A percentile compares a stretch with the other conserved stretches of the same genome.
Conservation (phyloP, 2,797 vertebrate species). For the Urocyon cinereoargenteus region DNA sequence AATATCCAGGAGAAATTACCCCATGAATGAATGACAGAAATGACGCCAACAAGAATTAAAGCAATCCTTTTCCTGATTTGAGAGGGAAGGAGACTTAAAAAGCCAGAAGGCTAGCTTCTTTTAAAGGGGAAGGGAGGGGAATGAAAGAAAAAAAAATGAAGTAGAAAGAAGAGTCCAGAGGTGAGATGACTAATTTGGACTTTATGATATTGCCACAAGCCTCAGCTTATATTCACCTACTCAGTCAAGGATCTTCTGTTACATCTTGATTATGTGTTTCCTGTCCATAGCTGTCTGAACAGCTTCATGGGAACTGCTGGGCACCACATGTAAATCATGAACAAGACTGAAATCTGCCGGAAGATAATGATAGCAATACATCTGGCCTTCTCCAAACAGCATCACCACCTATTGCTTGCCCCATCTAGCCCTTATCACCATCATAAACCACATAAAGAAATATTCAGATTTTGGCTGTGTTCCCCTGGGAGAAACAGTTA, state of each 20-base stretch:
- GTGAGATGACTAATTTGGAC: neutral
- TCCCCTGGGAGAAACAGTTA: conserved; percentile 44
- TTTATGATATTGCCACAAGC: neutral
- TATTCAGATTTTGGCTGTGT: neutral
- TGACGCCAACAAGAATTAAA: neutral
- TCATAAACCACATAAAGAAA: neutral
- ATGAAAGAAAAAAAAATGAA: neutral
- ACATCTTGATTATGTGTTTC: neutral
- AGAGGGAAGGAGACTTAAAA: neutral
- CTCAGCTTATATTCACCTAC: neutral
- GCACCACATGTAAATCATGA: neutral
- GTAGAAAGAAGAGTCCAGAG: neutral
- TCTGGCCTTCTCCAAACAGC: conserved; percentile 11
- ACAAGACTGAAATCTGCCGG: neutral
- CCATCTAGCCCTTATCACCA: neutral
- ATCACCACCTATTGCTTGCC: neutral
- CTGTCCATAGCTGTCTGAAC: neutral
- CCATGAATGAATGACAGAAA: neutral
- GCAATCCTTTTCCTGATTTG: neutral
- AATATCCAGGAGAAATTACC: neutral
- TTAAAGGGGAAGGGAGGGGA: neutral
- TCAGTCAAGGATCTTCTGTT: neutral
- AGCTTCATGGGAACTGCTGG: neutral
- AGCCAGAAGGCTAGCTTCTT: neutral
- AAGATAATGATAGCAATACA: conserved; percentile 21